A percentile compares a stretch with the other conserved stretches of the same genome.
Conservation (phyloP, 2,113 vertebrate species). For the Elephas maximus region DNA sequence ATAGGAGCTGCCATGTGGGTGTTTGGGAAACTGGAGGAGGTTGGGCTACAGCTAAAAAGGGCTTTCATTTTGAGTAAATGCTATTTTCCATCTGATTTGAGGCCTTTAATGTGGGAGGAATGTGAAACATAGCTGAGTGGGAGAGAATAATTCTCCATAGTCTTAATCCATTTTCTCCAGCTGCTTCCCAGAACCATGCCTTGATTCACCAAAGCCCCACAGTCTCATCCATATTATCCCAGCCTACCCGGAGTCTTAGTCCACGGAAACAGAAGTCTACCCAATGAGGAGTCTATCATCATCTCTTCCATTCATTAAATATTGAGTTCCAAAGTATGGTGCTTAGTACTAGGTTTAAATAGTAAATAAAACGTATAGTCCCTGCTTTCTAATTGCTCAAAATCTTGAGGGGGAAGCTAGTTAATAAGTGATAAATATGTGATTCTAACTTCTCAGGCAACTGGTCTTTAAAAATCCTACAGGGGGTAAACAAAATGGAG, state of each 20-base stretch:
- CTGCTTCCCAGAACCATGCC: slow-evolving; percentile 38
- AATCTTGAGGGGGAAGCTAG: background rate
- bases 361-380: background rate
- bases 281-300: background rate
- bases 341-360: background rate
- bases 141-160: slow-evolving; percentile 69
- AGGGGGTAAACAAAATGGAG: background rate
- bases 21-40: slow-evolving; percentile 33
- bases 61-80: slow-evolving; percentile 60
- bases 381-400: background rate
- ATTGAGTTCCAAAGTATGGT: background rate
- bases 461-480: slow-evolving; percentile 22
- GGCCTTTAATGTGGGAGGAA: slow-evolving; percentile 60
- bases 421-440: background rate
- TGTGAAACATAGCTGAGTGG: slow-evolving; percentile 66
- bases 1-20: background rate
- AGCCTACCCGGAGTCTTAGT: background rate
- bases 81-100: slow-evolving; percentile 74
- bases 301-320: background rate
- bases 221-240: background rate
- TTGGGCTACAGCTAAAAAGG: background rate
- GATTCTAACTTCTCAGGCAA: background rate
- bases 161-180: slow-evolving; percentile 68
- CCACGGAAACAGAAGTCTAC: background rate
- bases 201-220: background rate